Conservation (phyloP, 1,140 invertebrate genomes). For the Pogonognathellus flavescens region DNA sequence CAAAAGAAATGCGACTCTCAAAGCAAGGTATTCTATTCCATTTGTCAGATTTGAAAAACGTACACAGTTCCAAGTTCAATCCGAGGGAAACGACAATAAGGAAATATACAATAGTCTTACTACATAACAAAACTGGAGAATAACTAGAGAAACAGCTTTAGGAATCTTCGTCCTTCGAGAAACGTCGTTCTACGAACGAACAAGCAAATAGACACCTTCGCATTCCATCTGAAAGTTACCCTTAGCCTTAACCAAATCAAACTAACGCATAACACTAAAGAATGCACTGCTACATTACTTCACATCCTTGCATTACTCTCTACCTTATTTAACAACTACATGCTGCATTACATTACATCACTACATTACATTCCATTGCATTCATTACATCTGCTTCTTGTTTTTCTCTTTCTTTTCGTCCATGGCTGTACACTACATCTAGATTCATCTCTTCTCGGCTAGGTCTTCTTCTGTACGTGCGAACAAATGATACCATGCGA, state of each 20-base stretch:
- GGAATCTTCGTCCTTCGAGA: too few relatives aligned
- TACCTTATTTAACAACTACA: slow-evolving; percentile 3
- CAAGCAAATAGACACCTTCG: not conserved
- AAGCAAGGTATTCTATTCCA: too few relatives aligned
- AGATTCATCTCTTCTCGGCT: not conserved
- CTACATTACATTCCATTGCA: slow-evolving; percentile 1
- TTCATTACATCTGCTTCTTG: slow-evolving; percentile 3
- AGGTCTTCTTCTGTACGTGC: not conserved
- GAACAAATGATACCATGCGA: not conserved
- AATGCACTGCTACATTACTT: not conserved
- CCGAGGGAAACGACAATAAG: too few relatives aligned
- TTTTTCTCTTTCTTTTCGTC: not conserved
- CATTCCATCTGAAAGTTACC: not conserved
- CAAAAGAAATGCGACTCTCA: too few relatives aligned
- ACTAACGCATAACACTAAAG: too few relatives aligned
- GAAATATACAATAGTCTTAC: too few relatives aligned
- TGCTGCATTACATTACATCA: slow-evolving; percentile 11
- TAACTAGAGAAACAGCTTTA: too few relatives aligned
- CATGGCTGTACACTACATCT: not conserved
- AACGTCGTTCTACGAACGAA: too few relatives aligned
- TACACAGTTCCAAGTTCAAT: too few relatives aligned
- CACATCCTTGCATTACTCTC: slow-evolving; percentile 9
- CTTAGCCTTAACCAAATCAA: not conserved
- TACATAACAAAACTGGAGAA: too few relatives aligned
- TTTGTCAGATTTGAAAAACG: too few relatives aligned